A percentile compares a stretch with the other conserved stretches of the same genome.
Conservation (phyloP, 2,888 invertebrate species). For the Idaea aversata region DNA sequence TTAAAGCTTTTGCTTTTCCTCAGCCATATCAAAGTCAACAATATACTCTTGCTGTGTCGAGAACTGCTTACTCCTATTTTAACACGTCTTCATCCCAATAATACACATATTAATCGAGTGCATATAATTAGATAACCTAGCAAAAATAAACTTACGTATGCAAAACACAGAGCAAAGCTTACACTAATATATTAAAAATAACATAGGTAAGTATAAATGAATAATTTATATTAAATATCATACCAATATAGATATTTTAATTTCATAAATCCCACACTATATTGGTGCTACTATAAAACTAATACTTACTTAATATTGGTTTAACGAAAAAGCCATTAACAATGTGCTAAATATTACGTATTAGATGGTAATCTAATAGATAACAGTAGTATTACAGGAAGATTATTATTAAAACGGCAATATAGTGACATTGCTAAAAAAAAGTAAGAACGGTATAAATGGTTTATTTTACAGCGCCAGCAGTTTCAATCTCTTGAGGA, state of each 20-base stretch:
- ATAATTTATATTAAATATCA: constrained; percentile 31
- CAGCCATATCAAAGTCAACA: constrained; percentile 7
- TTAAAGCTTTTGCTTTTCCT: no score
- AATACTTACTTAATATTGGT: constrained; percentile 1
- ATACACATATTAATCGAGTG: constrained; percentile 31
- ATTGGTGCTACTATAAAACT: constrained; percentile 25
- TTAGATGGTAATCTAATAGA: not conserved
- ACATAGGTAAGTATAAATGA: constrained; percentile 30
- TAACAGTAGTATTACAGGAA: not conserved
- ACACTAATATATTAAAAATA: constrained; percentile 20
- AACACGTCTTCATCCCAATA: constrained; percentile 41
- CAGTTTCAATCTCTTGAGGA: no score
- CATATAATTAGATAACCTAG: constrained; percentile 23
- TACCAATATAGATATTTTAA: constrained; percentile 25
- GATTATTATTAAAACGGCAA: not conserved
- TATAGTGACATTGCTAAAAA: not conserved
- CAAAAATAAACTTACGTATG: constrained; percentile 30
- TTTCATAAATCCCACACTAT: constrained; percentile 20
- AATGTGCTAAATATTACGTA: constrained; percentile 16
- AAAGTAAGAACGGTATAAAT: no score
- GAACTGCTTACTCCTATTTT: constrained; percentile 44
- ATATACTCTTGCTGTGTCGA: constrained; percentile 48
- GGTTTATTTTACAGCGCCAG: no score
- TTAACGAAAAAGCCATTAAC: constrained; percentile 3
- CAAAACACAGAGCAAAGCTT: constrained; percentile 34